Evolutionary conservation across 1,140 invertebrate genomes (phyloP).

Genomic region (Trichonephila clavipes): DNA sequence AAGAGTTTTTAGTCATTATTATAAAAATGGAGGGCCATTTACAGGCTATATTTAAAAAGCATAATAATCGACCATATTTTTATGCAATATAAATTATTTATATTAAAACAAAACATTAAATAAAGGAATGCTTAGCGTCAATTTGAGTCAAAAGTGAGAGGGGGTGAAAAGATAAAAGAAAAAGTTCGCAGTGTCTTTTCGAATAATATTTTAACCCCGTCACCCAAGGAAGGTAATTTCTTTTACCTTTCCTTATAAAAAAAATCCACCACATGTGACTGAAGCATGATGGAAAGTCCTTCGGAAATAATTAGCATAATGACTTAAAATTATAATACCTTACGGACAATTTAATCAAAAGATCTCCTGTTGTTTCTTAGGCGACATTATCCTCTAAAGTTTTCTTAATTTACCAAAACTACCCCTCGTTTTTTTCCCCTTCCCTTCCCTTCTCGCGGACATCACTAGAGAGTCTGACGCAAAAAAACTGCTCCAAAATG

Average conservation of each 20-base stretch:
- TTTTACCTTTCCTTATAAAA: not conserved
- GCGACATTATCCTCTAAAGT: conserved; percentile 59
- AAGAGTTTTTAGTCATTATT: no score
- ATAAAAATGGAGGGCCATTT: no score
- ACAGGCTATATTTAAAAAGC: no score
- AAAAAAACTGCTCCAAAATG: conserved; percentile 13
- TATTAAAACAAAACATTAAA: not conserved
- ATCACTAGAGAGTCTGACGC: not conserved
- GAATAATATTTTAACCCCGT: conserved; percentile 24
- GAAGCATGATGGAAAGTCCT: conserved; percentile 30
- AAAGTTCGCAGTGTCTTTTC: not conserved
- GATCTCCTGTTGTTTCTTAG: conserved; percentile 51
- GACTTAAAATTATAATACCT: conserved; percentile 72
- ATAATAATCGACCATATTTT: no score
- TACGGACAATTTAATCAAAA: conserved; percentile 71
- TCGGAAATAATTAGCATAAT: conserved; percentile 72
- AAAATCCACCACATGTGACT: not conserved
- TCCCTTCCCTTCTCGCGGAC: no score
- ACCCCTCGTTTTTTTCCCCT: not conserved
- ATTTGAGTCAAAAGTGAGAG: not conserved
- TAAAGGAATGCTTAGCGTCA: not conserved
- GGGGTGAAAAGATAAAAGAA: not conserved
- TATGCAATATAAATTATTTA: no score
- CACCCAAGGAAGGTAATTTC: not conserved
- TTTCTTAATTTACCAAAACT: conserved; percentile 72